A percentile compares a stretch with the other conserved stretches of the same genome.
Conservation (phyloP, 2,888 invertebrate genomes). For the Lasioglossum morio region DNA sequence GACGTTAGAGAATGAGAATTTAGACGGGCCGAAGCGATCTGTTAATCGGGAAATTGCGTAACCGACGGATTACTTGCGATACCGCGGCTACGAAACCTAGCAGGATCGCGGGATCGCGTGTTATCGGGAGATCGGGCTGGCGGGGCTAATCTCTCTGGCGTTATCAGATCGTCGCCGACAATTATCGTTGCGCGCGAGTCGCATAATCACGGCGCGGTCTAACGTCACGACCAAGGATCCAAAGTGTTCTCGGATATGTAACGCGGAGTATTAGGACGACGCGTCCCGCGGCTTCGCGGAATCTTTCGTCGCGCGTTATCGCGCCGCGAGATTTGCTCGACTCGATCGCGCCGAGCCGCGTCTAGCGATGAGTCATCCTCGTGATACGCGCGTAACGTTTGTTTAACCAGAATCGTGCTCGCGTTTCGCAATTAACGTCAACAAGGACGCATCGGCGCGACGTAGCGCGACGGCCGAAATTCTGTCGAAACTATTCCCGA, state of each 20-base stretch:
- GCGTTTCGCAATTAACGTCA: conserved; percentile 10
- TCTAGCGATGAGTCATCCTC: conserved; percentile 37
- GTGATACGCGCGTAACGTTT: conserved; percentile 20
- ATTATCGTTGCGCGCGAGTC: neutral
- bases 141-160: neutral
- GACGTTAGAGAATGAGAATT: neutral
- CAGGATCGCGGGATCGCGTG: neutral
- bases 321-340: neutral
- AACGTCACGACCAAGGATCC: neutral
- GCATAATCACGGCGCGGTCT: conserved; percentile 11
- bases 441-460: conserved; percentile 16
- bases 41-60: neutral
- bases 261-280: neutral
- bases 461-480: neutral
- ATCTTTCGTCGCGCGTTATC: conserved; percentile 23
- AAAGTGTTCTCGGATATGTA: neutral
- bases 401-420: conserved; percentile 26
- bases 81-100: neutral
- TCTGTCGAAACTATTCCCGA: too few relatives aligned
- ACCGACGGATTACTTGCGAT: neutral
- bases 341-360: neutral
- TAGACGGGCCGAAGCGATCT: neutral
- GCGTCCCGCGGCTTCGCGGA: neutral
- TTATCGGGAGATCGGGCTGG: neutral
- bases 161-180: neutral